Percentiles rank a stretch among this genome's conserved stretches.
phyloP scores from a whole-genome alignment of 2,797 vertebrate species.

The Sebastes iracundus region DNA sequence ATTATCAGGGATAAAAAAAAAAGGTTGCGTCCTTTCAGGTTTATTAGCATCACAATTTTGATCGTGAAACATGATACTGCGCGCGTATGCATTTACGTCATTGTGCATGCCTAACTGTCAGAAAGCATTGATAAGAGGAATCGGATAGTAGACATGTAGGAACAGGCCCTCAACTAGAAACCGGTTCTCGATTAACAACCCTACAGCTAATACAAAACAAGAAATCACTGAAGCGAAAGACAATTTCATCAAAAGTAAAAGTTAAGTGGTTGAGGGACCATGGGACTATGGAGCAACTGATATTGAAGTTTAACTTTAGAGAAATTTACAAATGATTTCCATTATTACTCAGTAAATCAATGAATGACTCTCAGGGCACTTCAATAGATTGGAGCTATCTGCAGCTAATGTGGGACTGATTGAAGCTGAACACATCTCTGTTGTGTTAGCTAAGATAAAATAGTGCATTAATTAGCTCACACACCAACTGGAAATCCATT shows the following conservation, averaged over 20 bases:
- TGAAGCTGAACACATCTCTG: slow-evolving; percentile 20
- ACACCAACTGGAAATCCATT: background rate
- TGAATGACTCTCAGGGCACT: slow-evolving; percentile 4
- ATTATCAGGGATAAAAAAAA: no score
- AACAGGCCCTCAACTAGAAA: no score
- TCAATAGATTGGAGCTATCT: slow-evolving; percentile 9
- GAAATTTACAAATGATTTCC: background rate
- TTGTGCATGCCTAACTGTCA: no score
- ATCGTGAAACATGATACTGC: no score
- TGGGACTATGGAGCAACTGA: background rate
- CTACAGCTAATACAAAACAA: background rate
- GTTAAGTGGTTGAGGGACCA: background rate
- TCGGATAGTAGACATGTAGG: no score
- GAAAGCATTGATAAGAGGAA: no score
- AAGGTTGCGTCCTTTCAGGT: no score
- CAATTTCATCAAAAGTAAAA: background rate
- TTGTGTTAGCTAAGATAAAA: slow-evolving; percentile 10
- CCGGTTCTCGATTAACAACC: no score
- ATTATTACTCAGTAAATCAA: slow-evolving; percentile 19
- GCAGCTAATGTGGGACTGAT: background rate
- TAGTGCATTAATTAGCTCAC: slow-evolving; percentile 10
- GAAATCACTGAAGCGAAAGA: background rate
- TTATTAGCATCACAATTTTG: no score
- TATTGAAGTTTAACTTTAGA: background rate
- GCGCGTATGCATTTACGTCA: no score